Evolutionary conservation across 2,797 vertebrate species (phyloP).

Genomic region (Austrolebias charrua): DNA sequence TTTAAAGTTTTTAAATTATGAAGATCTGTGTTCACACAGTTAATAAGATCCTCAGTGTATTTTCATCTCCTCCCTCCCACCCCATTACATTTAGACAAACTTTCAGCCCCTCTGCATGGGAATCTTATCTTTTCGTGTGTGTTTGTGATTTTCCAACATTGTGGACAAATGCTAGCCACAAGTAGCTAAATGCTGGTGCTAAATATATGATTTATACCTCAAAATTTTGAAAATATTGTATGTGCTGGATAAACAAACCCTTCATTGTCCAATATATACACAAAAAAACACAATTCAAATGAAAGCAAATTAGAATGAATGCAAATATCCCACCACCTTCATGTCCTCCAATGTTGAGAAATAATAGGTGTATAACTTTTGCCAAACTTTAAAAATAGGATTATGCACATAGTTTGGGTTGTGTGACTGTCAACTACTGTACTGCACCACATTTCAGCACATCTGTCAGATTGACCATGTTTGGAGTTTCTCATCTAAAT

Average conservation of each 20-base stretch:
- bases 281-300: constrained; percentile 1
- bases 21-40: constrained; percentile 10
- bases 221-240: constrained; percentile 56
- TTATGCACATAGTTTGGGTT: no score
- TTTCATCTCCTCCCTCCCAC: background rate
- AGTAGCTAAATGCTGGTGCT: constrained; percentile 47
- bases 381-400: no score
- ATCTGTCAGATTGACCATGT: no score
- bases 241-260: constrained; percentile 60
- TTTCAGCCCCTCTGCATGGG: constrained; percentile 18
- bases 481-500: no score
- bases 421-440: no score
- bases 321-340: no score
- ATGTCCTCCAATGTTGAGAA: no score
- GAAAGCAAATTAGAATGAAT: no score
- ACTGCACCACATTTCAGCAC: no score
- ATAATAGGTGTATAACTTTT: no score
- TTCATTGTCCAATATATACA: constrained; percentile 45
- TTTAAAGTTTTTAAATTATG: constrained; percentile 9
- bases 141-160: constrained; percentile 32
- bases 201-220: constrained; percentile 59
- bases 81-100: constrained; percentile 28
- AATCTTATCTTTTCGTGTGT: constrained; percentile 25
- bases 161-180: constrained; percentile 47
- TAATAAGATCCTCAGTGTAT: constrained; percentile 28